These are phyloP conservation scores for Tortrix viridana DNA, from an alignment of 2,888 invertebrate species.

Conservation along the genomic window DNA sequence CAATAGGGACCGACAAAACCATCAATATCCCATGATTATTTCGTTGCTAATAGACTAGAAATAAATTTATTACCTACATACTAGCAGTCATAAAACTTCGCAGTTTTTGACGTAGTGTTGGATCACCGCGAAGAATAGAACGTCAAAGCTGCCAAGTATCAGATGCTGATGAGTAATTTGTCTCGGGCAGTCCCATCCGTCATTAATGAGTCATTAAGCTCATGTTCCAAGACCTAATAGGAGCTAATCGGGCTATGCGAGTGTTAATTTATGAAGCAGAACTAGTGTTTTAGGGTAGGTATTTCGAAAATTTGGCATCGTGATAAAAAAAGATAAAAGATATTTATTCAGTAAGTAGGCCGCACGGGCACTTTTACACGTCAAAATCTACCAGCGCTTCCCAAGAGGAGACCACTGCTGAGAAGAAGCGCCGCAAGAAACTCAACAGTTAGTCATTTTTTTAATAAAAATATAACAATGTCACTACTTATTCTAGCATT, in stretches of 20 bases:
- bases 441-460: no score
- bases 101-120: constrained; percentile 31
- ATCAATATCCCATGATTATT: constrained; percentile 17
- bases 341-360: no score
- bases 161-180: constrained; percentile 56
- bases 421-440: no score
- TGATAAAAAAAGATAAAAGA: no score
- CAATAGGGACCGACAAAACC: constrained; percentile 26
- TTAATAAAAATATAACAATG: no score
- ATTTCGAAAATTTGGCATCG: no score
- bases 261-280: background rate
- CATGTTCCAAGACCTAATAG: constrained; percentile 31
- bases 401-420: no score
- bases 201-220: constrained; percentile 41
- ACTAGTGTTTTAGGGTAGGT: no score
- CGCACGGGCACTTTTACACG: no score
- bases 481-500: no score
- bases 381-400: no score
- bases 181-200: constrained; percentile 48
- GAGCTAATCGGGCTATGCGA: constrained; percentile 39
- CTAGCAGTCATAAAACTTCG: constrained; percentile 12
- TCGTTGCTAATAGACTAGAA: constrained; percentile 5
- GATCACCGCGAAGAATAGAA: constrained; percentile 64
- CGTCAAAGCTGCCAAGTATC: constrained; percentile 60
- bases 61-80: constrained; percentile 14